Evolutionary conservation across 2,888 invertebrate species (phyloP).

Genomic region (Cataglyphis cursor): DNA sequence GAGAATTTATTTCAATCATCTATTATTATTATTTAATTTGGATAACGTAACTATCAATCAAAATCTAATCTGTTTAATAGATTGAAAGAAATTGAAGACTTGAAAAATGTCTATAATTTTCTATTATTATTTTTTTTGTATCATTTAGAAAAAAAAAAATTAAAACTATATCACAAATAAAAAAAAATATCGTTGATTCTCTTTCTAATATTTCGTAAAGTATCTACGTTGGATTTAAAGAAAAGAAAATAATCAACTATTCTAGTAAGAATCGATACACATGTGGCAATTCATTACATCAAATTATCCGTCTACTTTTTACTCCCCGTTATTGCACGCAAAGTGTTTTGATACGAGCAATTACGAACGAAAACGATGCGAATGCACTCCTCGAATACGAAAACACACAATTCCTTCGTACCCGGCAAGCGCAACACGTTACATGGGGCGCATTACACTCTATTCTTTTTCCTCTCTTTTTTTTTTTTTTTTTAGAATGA

Average conservation of each 20-base stretch:
- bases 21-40: background rate
- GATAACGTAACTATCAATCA: background rate
- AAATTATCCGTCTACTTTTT: slow-evolving; percentile 8
- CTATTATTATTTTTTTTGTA: background rate
- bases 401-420: slow-evolving; percentile 57
- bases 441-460: slow-evolving; percentile 63
- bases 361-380: slow-evolving; percentile 60
- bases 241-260: background rate
- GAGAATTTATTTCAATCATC: background rate
- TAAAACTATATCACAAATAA: background rate
- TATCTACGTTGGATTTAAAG: background rate
- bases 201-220: background rate
- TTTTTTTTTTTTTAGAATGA: slow-evolving; percentile 56
- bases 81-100: background rate
- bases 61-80: background rate
- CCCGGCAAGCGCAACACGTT: slow-evolving; percentile 67
- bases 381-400: slow-evolving; percentile 38
- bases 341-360: slow-evolving; percentile 48
- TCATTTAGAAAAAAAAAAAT: background rate
- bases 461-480: background rate
- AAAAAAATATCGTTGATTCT: background rate
- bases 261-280: background rate
- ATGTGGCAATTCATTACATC: background rate
- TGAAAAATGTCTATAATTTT: background rate
- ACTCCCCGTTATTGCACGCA: slow-evolving; percentile 19